phyloP scores from a whole-genome alignment of 2,888 invertebrate species.

The Dione juno region DNA sequence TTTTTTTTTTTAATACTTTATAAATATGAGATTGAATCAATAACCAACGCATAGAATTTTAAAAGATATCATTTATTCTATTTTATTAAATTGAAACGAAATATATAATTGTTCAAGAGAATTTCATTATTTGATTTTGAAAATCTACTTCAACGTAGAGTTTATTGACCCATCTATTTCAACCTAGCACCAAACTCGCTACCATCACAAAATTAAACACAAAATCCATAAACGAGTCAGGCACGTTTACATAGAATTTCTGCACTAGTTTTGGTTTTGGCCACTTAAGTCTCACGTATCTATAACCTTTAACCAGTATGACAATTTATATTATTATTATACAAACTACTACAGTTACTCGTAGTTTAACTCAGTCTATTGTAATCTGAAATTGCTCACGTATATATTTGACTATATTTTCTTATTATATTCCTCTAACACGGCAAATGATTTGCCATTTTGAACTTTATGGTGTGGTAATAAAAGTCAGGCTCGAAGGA shows the following conservation, averaged over 20 bases:
- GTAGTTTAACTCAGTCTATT: constrained; percentile 34
- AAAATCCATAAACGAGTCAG: constrained; percentile 31
- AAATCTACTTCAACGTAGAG: no score
- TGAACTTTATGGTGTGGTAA: not conserved
- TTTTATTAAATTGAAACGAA: no score
- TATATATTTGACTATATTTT: constrained; percentile 49
- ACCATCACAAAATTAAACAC: not conserved
- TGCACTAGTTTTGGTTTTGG: constrained; percentile 26
- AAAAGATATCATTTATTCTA: no score
- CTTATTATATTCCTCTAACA: constrained; percentile 33
- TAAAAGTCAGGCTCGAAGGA: constrained; percentile 8
- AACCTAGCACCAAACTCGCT: not conserved
- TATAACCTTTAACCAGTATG: not conserved
- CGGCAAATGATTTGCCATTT: not conserved
- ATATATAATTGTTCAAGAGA: no score
- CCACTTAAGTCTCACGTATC: not conserved
- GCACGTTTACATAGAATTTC: constrained; percentile 38
- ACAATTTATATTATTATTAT: constrained; percentile 43
- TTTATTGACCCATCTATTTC: not conserved
- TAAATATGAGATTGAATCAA: no score
- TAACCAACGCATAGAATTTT: no score
- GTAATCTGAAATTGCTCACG: constrained; percentile 47
- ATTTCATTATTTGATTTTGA: no score
- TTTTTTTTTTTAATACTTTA: no score
- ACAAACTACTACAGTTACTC: constrained; percentile 23